phyloP scores from a whole-genome alignment of 2,797 vertebrate genomes.

The Xiphophorus birchmanni region DNA sequence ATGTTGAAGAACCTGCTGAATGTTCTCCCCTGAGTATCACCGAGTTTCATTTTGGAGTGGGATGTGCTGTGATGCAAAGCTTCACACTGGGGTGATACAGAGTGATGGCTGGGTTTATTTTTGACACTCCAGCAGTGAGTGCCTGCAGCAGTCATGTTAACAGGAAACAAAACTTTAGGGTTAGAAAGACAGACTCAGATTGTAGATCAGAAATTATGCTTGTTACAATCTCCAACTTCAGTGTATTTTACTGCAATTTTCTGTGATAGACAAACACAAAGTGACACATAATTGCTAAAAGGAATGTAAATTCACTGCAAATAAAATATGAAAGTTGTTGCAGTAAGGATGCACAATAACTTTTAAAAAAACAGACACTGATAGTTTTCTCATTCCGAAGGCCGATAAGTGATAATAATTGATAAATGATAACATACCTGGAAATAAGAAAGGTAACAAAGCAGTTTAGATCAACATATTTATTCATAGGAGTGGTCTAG shows the following conservation, averaged over 20 bases:
- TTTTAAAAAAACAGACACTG: too few relatives aligned
- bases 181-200: background rate
- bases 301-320: background rate
- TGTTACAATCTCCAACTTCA: background rate
- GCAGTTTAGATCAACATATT: background rate
- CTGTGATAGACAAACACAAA: background rate
- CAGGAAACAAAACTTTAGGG: background rate
- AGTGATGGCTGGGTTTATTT: constrained; percentile 48
- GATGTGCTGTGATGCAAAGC: constrained; percentile 29
- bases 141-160: background rate
- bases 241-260: background rate
- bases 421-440: too few relatives aligned
- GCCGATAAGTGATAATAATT: too few relatives aligned
- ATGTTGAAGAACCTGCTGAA: constrained; percentile 44
- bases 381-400: too few relatives aligned
- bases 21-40: constrained; percentile 12
- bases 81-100: constrained; percentile 32
- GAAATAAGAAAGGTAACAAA: too few relatives aligned
- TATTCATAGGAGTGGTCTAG: background rate
- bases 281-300: background rate
- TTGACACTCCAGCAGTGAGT: constrained; percentile 1
- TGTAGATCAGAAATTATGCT: background rate
- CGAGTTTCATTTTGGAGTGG: constrained; percentile 18
- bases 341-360: too few relatives aligned
- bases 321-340: background rate